Evolutionary conservation across 2,797 vertebrate species (phyloP), one percentile per base, ranked within the genome.

Genomic region (Echeneis naucrates): DNA sequence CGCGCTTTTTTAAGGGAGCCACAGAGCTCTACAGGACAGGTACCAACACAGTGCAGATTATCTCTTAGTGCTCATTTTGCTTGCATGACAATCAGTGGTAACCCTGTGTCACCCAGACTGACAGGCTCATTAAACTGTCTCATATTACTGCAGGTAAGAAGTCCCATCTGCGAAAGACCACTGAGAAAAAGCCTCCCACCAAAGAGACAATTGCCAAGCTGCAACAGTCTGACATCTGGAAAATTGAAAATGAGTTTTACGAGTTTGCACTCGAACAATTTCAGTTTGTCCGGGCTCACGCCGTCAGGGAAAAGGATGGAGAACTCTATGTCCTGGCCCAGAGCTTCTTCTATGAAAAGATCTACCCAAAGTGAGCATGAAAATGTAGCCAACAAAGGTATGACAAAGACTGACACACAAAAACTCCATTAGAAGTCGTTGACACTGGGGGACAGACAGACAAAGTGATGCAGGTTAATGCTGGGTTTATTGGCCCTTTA

Each of bases 341-440:
- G 82, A 96, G 96, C 95, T 99, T 95, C 94, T 98, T 99, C 91
- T 99, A 99, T 75, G 98, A 99, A 91, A 99, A 99, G 93, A 98
- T 99, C 88, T 98, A 99, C 89, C 97, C 24, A 98, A 98, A 89
- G 95, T 95, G 75, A 98, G 94, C 95, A n/a, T 98, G 37, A 81
- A 30, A 5, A 44, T 13, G 27, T 17, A 52, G 52, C 23, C 8
- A 21, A 7, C n/a, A 37, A 19, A 4, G 24, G 19, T 33, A 9
- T n/a, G 24, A 60, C 16, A 3, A 14, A 3, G 26, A 30, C 64
- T 47, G 50, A 70, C 23, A 1, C 40, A 16, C 24, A 13, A 26
- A 26, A 63, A 72, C 66, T 63, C 54, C 26, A 4, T 44, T 33
- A 57, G 13, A 55, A 74, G 82, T 88, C 70, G 30, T 33, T 44